Conservation (phyloP, 2,888 invertebrate species). For the Nysson spinosus region DNA sequence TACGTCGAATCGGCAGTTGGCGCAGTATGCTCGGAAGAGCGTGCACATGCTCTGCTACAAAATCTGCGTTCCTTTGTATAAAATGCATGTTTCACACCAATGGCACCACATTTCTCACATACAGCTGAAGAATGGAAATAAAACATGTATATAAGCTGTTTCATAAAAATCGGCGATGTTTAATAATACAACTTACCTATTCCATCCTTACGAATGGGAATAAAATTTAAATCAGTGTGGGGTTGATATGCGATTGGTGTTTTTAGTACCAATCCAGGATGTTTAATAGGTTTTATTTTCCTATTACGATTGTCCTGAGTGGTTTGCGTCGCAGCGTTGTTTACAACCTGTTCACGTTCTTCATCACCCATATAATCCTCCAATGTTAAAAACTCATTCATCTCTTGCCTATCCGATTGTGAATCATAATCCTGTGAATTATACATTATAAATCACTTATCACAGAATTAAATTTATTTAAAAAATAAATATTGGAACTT, state of each 20-base stretch:
- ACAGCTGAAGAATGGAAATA: slow-evolving; percentile 80
- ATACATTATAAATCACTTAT: neutral
- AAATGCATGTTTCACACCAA: slow-evolving; percentile 91
- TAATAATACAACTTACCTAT: slow-evolving; percentile 83
- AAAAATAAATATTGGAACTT: neutral
- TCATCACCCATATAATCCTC: slow-evolving; percentile 79
- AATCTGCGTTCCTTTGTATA: slow-evolving; percentile 90
- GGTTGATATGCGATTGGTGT: slow-evolving; percentile 89
- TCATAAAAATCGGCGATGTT: slow-evolving; percentile 14
- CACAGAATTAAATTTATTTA: slow-evolving; percentile 1
- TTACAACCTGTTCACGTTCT: slow-evolving; percentile 77
- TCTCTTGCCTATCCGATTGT: slow-evolving; percentile 70
- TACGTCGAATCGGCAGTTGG: slow-evolving; percentile 70
- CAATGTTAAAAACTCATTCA: slow-evolving; percentile 75
- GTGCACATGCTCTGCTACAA: slow-evolving; percentile 89
- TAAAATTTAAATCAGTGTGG: slow-evolving; percentile 89
- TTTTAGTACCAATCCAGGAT: slow-evolving; percentile 86
- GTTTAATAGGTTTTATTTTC: slow-evolving; percentile 86
- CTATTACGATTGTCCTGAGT: slow-evolving; percentile 79
- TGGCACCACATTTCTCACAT: slow-evolving; percentile 90
- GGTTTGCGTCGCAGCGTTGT: slow-evolving; percentile 80
- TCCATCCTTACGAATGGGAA: slow-evolving; percentile 92
- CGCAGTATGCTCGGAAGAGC: slow-evolving; percentile 76
- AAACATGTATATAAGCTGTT: slow-evolving; percentile 1
- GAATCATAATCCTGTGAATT: slow-evolving; percentile 67